A percentile compares a stretch with the other conserved stretches of the same genome.
These are phyloP conservation scores for Phymanthus crucifer DNA, from an alignment of 92 coral and sea anemone genomes.

Conservation along the genomic window DNA sequence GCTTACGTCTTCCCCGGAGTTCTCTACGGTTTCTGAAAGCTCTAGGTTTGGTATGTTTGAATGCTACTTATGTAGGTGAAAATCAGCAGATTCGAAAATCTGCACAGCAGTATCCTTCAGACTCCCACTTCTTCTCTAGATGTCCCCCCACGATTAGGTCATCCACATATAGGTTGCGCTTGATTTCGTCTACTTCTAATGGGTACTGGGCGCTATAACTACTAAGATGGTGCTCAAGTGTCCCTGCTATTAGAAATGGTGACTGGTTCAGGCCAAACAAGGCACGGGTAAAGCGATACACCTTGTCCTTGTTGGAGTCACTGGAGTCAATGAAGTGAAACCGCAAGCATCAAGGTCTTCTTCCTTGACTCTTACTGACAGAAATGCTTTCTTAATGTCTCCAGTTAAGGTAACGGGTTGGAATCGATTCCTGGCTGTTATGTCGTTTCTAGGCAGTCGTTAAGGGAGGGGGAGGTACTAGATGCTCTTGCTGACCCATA, in stretches of 20 bases:
- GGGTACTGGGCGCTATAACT: too few species aligned
- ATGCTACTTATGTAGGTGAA: constrained; percentile 63
- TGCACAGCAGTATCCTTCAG: not conserved
- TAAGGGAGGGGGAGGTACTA: not conserved
- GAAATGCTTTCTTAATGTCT: not conserved
- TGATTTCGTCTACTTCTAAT: not conserved
- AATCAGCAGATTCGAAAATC: constrained; percentile 22
- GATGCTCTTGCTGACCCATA: not conserved
- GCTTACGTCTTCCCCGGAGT: constrained; percentile 33
- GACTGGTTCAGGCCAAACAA: too few species aligned
- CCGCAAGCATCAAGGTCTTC: not conserved
- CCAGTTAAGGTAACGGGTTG: not conserved
- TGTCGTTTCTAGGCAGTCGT: constrained; percentile 3
- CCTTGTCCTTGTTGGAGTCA: not conserved
- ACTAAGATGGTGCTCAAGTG: too few species aligned
- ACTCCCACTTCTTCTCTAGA: not conserved
- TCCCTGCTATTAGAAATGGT: too few species aligned
- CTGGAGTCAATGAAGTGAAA: not conserved
- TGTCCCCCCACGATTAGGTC: not conserved
- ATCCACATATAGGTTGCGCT: not conserved
- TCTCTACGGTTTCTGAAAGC: constrained; percentile 12
- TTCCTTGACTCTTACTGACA: not conserved
- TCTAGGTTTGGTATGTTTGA: constrained; percentile 48
- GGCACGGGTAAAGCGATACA: too few species aligned
- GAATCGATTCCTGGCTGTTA: not conserved